A percentile compares a stretch with the other conserved stretches of the same genome.
These are phyloP conservation scores for Phrynocephalus guinanensis DNA, from an alignment of 2,797 vertebrate genomes.

Conservation along the genomic window DNA sequence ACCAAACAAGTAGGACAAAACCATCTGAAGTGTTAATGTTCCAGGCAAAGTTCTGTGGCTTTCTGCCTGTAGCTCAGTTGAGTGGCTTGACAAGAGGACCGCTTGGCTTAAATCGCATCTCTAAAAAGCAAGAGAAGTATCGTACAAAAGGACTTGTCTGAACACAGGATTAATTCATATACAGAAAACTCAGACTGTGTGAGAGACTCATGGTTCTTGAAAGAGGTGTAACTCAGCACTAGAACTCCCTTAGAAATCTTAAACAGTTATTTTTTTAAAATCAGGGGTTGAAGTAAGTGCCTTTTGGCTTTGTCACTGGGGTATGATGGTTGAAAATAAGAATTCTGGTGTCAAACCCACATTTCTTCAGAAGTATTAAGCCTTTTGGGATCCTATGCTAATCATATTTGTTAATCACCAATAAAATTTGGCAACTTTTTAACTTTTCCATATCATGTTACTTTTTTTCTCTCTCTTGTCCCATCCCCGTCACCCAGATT, in stretches of 20 bases:
- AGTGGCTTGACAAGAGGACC: not conserved
- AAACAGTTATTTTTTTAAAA: not conserved
- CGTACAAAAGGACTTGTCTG: not conserved
- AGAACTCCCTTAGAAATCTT: conserved; percentile 19
- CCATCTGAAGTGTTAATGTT: conserved; percentile 9
- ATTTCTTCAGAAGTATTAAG: conserved; percentile 3
- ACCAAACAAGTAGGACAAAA: not conserved
- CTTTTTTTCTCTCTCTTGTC: not conserved
- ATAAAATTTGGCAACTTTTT: not conserved
- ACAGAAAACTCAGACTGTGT: not conserved
- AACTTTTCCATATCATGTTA: conserved; percentile 18
- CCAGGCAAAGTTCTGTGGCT: accelerated
- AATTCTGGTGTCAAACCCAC: conserved; percentile 5
- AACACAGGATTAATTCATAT: not conserved
- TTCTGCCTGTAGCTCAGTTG: not conserved
- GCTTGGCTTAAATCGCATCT: not conserved
- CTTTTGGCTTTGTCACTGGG: not conserved
- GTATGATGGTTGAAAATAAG: not conserved
- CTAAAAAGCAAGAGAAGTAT: not conserved
- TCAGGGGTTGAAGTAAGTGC: not conserved
- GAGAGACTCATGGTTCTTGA: not conserved
- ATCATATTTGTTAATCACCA: conserved; percentile 31
- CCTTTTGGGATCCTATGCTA: conserved; percentile 12
- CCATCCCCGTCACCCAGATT: too few relatives aligned
- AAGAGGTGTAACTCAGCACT: conserved; percentile 28